phyloP scores from a whole-genome alignment of 2,797 vertebrate genomes.

The Gallinago stenura region DNA sequence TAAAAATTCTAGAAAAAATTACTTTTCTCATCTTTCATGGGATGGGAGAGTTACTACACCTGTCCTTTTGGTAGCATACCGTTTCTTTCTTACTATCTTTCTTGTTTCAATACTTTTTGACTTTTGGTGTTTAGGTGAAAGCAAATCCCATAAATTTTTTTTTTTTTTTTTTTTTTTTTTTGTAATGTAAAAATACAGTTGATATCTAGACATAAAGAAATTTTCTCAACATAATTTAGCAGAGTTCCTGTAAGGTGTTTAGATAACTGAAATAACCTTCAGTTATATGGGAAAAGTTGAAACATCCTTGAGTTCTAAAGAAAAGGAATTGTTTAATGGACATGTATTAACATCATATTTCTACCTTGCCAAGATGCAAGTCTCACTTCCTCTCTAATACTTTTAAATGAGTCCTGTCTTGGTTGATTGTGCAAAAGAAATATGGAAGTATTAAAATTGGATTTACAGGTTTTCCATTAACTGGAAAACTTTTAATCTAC shows the following conservation, averaged over 20 bases:
- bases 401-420: not conserved
- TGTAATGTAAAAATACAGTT: not conserved
- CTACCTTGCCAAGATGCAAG: not conserved
- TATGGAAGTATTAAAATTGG: not conserved
- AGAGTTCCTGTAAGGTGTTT: not conserved
- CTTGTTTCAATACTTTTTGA: not conserved
- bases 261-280: not conserved
- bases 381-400: not conserved
- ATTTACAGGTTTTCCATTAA: not conserved
- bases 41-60: not conserved
- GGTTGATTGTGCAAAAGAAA: not conserved
- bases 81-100: not conserved
- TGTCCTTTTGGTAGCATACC: rapidly evolving
- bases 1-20: not conserved
- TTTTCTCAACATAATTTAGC: not conserved
- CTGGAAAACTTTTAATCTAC: not conserved
- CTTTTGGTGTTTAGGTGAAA: not conserved
- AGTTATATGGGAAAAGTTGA: not conserved
- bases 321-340: not conserved
- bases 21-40: not conserved
- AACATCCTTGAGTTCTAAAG: not conserved
- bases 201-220: not conserved
- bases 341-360: not conserved
- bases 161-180: not conserved
- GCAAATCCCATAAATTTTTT: not conserved